phyloP scores from a whole-genome alignment of 2,888 invertebrate species.

The Melinopterus prodromus region DNA sequence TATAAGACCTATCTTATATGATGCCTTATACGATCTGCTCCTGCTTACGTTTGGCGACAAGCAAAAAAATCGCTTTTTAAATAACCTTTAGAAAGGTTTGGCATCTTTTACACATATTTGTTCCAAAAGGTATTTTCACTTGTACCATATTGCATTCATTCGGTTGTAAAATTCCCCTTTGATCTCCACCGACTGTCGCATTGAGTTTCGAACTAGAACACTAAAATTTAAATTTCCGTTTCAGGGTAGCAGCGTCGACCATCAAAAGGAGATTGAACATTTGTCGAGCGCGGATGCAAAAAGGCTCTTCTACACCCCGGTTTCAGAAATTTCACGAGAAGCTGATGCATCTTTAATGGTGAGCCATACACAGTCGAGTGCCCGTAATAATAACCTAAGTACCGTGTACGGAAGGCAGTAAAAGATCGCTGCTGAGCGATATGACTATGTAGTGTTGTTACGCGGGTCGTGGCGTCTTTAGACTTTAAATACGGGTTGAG shows the following conservation, averaged over 20 bases:
- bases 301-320: background rate
- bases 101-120: too few relatives aligned
- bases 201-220: background rate
- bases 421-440: background rate
- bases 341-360: background rate
- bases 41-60: too few relatives aligned
- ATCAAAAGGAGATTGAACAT: background rate
- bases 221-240: background rate
- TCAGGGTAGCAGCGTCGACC: background rate
- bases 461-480: background rate
- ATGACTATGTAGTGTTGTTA: background rate
- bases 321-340: background rate
- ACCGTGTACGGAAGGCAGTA: background rate
- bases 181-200: too few relatives aligned
- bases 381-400: background rate
- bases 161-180: too few relatives aligned
- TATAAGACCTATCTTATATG: too few relatives aligned
- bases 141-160: too few relatives aligned
- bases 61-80: too few relatives aligned
- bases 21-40: too few relatives aligned
- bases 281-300: background rate
- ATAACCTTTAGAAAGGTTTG: too few relatives aligned
- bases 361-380: background rate
- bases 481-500: background rate
- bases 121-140: too few relatives aligned